These are phyloP conservation scores for Hyperoplus lanceolatus DNA, from an alignment of 2,797 vertebrate genomes.

Conservation along the genomic window DNA sequence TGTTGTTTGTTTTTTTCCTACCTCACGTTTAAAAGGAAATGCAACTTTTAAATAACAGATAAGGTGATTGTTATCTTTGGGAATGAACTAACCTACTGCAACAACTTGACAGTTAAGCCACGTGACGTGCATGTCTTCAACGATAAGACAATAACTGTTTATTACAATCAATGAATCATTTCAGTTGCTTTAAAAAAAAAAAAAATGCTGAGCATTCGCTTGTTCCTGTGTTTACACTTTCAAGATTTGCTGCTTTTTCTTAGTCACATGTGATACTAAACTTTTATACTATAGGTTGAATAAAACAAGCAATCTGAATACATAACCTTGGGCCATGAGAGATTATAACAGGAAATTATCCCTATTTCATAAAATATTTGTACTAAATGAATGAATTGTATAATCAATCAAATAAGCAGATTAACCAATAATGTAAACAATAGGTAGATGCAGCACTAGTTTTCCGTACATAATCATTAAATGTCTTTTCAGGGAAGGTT, in stretches of 20 bases:
- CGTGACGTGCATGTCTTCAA: background rate
- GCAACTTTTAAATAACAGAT: background rate
- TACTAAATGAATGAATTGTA: background rate
- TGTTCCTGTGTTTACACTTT: background rate
- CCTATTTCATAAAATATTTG: background rate
- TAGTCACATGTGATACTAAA: background rate
- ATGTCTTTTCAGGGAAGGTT: background rate
- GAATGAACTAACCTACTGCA: background rate
- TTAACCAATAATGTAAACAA: background rate
- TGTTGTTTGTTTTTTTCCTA: constrained; percentile 6
- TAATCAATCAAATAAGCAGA: background rate
- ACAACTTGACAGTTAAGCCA: too few relatives aligned
- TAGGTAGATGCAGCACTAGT: background rate
- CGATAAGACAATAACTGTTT: background rate
- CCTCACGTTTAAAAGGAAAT: constrained; percentile 22
- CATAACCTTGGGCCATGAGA: background rate
- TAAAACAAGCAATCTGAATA: background rate
- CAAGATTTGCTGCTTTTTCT: background rate
- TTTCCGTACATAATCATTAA: constrained; percentile 2
- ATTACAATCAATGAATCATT: background rate
- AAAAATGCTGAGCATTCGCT: background rate
- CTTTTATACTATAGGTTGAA: background rate
- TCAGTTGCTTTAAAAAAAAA: background rate
- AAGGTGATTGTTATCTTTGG: background rate
- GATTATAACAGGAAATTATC: background rate